phyloP scores from a whole-genome alignment of 2,888 invertebrate species.

The Rotaria magnacalcarata region DNA sequence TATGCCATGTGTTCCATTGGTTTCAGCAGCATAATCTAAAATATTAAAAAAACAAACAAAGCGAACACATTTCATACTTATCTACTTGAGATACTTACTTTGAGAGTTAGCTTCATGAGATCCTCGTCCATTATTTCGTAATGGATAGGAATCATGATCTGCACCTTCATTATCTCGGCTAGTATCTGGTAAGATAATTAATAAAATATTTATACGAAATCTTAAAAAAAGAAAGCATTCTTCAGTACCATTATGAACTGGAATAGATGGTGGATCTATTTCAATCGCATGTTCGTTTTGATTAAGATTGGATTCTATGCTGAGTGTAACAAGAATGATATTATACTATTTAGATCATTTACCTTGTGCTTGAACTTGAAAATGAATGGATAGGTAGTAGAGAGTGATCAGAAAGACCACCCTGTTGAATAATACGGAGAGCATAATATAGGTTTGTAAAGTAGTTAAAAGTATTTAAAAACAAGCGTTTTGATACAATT shows the following conservation, averaged over 20 bases:
- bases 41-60: too few species aligned
- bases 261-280: neutral
- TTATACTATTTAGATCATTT: too few species aligned
- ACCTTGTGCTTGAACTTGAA: too few species aligned
- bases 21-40: neutral
- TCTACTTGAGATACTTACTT: neutral
- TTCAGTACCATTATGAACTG: neutral
- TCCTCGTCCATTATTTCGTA: neutral
- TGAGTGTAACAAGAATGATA: too few species aligned
- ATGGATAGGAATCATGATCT: neutral
- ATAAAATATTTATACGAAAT: neutral
- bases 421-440: too few species aligned
- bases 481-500: too few species aligned
- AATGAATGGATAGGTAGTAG: too few species aligned
- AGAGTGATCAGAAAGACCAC: too few species aligned
- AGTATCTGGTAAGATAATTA: neutral
- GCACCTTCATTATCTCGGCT: neutral
- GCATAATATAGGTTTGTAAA: too few species aligned
- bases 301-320: too few species aligned
- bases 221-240: neutral
- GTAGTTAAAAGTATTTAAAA: too few species aligned
- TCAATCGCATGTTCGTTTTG: too few species aligned
- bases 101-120: neutral
- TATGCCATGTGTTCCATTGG: neutral
- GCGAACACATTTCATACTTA: neutral